Conservation (phyloP, 2,113 vertebrate species). For the Misgurnus mizolepis region DNA sequence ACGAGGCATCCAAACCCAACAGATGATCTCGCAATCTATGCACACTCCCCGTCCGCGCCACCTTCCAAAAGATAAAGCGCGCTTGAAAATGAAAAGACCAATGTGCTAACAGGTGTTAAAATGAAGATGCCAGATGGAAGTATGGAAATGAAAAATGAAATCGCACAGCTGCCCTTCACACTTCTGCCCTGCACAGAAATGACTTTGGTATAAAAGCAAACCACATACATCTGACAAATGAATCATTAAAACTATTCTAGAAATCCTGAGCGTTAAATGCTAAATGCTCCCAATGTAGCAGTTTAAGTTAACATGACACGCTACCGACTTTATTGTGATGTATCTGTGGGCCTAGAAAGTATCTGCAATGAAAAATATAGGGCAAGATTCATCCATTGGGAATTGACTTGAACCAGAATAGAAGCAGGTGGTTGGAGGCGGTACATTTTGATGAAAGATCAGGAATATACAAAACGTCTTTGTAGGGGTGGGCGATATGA, state of each 20-base stretch:
- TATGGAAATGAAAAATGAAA: constrained; percentile 29
- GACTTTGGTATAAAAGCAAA: not conserved
- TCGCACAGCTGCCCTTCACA: constrained; percentile 14
- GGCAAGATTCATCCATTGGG: too few species aligned
- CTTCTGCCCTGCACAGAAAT: not conserved
- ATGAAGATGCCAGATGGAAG: constrained; percentile 22
- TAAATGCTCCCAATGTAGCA: too few species aligned
- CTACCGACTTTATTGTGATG: too few species aligned
- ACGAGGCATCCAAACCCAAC: constrained; percentile 13
- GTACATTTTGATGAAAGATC: too few species aligned
- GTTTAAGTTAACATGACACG: too few species aligned
- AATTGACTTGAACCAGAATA: too few species aligned
- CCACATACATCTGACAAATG: not conserved
- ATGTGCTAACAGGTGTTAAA: constrained; percentile 34
- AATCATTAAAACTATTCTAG: not conserved
- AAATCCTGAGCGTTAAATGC: not conserved
- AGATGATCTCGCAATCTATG: constrained; percentile 3
- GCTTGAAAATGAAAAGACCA: constrained; percentile 18
- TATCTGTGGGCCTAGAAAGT: too few species aligned
- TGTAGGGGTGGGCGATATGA: too few species aligned
- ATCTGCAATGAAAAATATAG: too few species aligned
- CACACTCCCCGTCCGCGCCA: not conserved
- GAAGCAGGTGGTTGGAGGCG: too few species aligned
- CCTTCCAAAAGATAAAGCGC: constrained; percentile 21
- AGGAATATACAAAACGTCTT: too few species aligned